A percentile compares a stretch with the other conserved stretches of the same genome.
phyloP scores from a whole-genome alignment of 1,140 invertebrate genomes.

The Ctenoplectra terminalis region DNA sequence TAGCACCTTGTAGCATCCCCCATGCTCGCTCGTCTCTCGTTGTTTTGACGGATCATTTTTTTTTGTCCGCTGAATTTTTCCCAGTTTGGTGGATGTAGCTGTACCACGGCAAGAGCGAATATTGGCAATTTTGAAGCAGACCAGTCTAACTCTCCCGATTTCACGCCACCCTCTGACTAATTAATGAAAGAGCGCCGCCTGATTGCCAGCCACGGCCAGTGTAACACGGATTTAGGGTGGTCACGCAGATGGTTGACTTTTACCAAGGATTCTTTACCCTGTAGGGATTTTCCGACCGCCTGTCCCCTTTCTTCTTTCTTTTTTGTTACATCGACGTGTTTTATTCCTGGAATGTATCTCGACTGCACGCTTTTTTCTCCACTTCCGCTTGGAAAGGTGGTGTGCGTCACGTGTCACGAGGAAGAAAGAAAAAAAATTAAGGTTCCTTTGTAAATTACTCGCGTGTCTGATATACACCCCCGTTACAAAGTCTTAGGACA shows the following conservation, averaged over 20 bases:
- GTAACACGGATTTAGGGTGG: background rate
- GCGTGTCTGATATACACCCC: slow-evolving; percentile 1
- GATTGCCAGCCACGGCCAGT: background rate
- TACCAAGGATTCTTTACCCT: background rate
- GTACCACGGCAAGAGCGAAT: background rate
- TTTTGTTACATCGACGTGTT: background rate
- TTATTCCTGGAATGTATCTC: background rate
- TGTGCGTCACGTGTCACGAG: slow-evolving; percentile 27
- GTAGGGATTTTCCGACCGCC: background rate
- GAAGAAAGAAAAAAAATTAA: background rate
- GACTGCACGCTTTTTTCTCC: background rate
- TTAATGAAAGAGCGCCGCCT: slow-evolving; percentile 6
- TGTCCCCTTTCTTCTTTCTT: background rate
- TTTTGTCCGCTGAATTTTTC: background rate
- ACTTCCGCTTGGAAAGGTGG: slow-evolving; percentile 21
- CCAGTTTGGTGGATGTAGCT: background rate
- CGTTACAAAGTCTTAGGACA: no score
- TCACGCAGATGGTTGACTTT: background rate
- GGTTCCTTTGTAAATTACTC: slow-evolving; percentile 12
- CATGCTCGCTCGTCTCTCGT: background rate
- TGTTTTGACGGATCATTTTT: slow-evolving; percentile 12
- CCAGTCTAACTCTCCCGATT: background rate
- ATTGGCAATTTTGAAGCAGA: slow-evolving; percentile 30
- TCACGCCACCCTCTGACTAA: background rate
- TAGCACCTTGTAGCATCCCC: slow-evolving; percentile 21